Evolutionary conservation across 2,797 vertebrate genomes (phyloP), one percentile per base, ranked within the genome.

Genomic region (Periophthalmus magnuspinnatus): DNA sequence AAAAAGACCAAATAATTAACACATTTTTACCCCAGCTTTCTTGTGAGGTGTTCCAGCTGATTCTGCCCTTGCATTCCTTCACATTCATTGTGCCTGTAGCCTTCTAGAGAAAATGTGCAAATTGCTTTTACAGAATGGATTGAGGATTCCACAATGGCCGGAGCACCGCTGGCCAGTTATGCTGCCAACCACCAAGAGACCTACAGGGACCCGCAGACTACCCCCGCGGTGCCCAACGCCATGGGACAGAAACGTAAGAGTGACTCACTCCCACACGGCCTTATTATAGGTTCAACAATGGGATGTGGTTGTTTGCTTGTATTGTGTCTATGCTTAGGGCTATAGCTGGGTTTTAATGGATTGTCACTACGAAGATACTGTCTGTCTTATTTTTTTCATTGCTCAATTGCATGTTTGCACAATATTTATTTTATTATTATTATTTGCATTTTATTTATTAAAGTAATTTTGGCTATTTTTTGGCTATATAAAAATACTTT

Each of bases 61-160:
- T 60, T 38, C 34, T 16, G 33, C n/a, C 58, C 58, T 22, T 38
- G 33, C 9, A 6, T n/a, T n/a, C 34, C 17, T 36, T 41, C 17
- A 21, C 36, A n/a, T 36, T 10, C 19, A 17, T 11, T 11, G 34
- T 64, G 41, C 72, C 60, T 14, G 61, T 77, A 82, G 69, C 80
- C 34, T 70, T 82, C 84, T 86, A 83, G 82, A 91, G 84, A 89
- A 83, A 54, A 34, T 90, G 69, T 90, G 62, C 72, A 63, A 88
- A 79, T 91, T 89, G 83, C 70, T 86, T 68, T 93, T 92, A 70
- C 90, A 99, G 97, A 99, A 89, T 99, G 97, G 97, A 95, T 97
- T 70, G 97, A 97, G 88, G 96, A 97, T 67, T 95, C 94, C 8
- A 89, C 94, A 7, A 90, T 95, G 82, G 91, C 96, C 63, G 94